phyloP scores from a whole-genome alignment of 2,113 vertebrate genomes.

The Sterna hirundo region DNA sequence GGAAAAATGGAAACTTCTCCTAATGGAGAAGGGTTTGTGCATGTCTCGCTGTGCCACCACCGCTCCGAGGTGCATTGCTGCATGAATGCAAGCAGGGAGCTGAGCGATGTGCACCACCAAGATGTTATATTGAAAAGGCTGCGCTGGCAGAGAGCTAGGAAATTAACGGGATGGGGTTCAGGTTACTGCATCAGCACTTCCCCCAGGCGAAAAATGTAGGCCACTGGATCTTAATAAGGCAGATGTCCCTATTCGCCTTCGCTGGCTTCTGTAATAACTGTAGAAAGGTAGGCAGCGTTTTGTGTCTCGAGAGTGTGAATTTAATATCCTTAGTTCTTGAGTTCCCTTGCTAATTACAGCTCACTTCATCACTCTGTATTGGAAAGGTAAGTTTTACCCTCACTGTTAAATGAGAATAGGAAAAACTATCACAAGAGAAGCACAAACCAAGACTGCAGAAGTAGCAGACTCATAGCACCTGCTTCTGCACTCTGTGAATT shows the following conservation, averaged over 20 bases:
- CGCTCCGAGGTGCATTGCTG: background rate
- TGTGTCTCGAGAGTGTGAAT: background rate
- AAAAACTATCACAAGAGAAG: background rate
- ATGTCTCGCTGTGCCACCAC: background rate
- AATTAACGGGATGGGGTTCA: constrained; percentile 4
- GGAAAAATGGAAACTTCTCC: constrained; percentile 28
- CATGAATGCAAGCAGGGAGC: background rate
- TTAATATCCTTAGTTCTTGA: background rate
- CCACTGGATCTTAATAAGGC: background rate
- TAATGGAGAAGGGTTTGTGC: background rate
- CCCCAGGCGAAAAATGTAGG: background rate
- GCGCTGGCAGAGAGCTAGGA: constrained; percentile 2
- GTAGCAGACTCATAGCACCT: background rate
- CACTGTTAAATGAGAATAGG: background rate
- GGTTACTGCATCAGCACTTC: constrained; percentile 10
- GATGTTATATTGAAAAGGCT: background rate
- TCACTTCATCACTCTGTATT: background rate
- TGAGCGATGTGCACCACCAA: background rate
- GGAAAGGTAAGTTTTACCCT: background rate
- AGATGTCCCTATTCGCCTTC: background rate
- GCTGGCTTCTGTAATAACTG: background rate
- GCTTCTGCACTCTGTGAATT: constrained; percentile 1
- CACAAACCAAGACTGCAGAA: background rate
- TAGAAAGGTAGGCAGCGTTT: background rate
- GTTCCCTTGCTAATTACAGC: background rate